Evolutionary conservation across 2,797 vertebrate genomes (phyloP).

Genomic region (Lepidocolaptes lacrymiger): DNA sequence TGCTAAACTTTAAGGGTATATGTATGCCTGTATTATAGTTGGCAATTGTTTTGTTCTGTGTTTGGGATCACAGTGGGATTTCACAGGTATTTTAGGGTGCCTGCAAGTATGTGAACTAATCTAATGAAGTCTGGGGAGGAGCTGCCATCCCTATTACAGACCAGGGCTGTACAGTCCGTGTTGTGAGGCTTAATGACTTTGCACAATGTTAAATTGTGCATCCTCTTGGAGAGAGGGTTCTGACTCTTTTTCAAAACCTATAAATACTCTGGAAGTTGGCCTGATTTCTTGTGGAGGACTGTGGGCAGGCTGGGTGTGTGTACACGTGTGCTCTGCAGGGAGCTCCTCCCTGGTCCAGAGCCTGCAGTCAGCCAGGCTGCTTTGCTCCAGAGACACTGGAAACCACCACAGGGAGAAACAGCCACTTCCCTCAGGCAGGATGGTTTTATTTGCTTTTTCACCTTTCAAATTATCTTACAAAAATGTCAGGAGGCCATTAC

Average conservation of each 20-base stretch:
- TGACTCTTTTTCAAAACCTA: constrained; percentile 56
- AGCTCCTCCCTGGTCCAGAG: neutral
- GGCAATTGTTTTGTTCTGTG: neutral
- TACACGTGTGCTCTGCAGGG: constrained; percentile 8
- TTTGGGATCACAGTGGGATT: neutral
- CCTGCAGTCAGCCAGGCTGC: neutral
- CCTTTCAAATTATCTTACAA: neutral
- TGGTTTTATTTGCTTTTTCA: neutral
- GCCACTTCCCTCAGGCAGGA: neutral
- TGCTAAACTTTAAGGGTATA: neutral
- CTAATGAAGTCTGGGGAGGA: neutral
- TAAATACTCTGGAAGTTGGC: constrained; percentile 46
- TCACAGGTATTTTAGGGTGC: neutral
- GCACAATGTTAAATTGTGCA: constrained; percentile 50
- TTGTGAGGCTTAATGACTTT: constrained; percentile 60
- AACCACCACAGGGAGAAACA: neutral
- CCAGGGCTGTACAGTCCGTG: neutral
- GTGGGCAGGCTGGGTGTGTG: neutral
- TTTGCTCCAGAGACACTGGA: neutral
- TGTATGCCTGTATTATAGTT: neutral
- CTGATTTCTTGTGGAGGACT: constrained; percentile 1
- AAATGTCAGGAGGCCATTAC: neutral
- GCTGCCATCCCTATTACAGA: neutral
- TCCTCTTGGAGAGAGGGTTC: constrained; percentile 25
- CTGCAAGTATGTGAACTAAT: neutral